phyloP scores from a whole-genome alignment of 2,113 vertebrate genomes.

The crab-eating macaque (Macaca fascicularis) region DNA sequence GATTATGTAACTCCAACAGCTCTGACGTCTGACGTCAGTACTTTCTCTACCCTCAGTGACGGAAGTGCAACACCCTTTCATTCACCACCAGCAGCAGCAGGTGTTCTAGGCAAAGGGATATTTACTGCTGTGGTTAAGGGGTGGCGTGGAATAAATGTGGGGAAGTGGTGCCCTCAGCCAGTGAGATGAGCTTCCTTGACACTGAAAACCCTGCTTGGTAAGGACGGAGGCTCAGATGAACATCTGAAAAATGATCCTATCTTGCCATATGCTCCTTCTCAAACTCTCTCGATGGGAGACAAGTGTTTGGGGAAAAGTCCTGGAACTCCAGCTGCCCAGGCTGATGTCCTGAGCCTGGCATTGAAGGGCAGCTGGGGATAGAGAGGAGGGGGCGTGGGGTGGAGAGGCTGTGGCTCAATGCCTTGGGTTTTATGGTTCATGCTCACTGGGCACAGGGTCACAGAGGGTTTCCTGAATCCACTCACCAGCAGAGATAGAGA shows the following conservation, averaged over 20 bases:
- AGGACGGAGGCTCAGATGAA: neutral
- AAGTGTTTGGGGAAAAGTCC: neutral
- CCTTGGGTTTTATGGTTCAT: neutral
- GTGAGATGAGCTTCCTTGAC: neutral
- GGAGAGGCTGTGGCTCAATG: neutral
- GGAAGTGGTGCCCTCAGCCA: neutral
- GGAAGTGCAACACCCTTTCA: neutral
- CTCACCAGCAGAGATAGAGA: neutral
- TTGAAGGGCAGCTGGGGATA: neutral
- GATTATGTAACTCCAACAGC: conserved; percentile 66
- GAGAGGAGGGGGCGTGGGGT: rapidly evolving
- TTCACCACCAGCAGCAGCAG: neutral
- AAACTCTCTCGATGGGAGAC: neutral
- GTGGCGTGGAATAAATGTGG: neutral
- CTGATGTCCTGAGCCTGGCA: neutral
- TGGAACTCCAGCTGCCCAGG: neutral
- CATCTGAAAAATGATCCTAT: neutral
- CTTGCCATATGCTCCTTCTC: neutral
- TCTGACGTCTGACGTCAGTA: conserved; percentile 57
- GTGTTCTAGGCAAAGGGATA: neutral
- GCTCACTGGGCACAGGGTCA: neutral
- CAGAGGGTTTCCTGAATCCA: neutral
- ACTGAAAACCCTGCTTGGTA: neutral
- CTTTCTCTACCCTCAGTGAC: neutral
- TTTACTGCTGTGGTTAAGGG: neutral